Base-by-base conservation (phyloP, 37 sponge, comb jelly and placozoan genomes). In the Bolinopsis microptera region DNA sequence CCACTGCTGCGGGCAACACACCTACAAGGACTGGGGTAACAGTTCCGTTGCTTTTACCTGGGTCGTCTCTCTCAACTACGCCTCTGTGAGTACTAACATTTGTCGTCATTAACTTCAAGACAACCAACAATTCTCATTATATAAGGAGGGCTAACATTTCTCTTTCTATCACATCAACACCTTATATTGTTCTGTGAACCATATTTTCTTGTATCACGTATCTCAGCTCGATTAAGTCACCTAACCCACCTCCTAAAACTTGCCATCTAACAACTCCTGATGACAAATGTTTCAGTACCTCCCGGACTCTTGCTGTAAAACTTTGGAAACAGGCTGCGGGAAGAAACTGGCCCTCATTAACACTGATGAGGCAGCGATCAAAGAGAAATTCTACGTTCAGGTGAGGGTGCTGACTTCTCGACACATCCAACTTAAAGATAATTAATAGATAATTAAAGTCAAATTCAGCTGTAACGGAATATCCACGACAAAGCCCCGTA, bases 221-320 rank as follows among this genome's bases (percentile, higher is more conserved):
- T n/a, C n/a, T n/a, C n/a, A n/a, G n/a, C n/a, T n/a, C n/a, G n/a
- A n/a, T n/a, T n/a, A n/a, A n/a, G n/a, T n/a, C n/a, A n/a, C n/a
- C n/a, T n/a, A n/a, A n/a, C n/a, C n/a, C n/a, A n/a, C n/a, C n/a
- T n/a, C n/a, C n/a, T n/a, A n/a, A n/a, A n/a, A n/a, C n/a, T n/a
- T n/a, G n/a, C n/a, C n/a, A n/a, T n/a, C n/a, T n/a, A n/a, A n/a
- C n/a, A n/a, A n/a, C n/a, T n/a, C n/a, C n/a, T n/a, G n/a, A n/a
- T n/a, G n/a, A n/a, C n/a, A n/a, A n/a, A n/a, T n/a, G n/a, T n/a
- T n/a, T n/a, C 75, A 72, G 75, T 72, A 72, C 18, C 75, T 72
- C 31, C 75, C 75, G 31, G 75, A 72, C 75, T 72, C 75, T 8
- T 72, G 75, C 75, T 72, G 75, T 72, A 72, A 21, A 28, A 28